Conservation (phyloP, 2,888 invertebrate genomes). For the Nipponacmea schrenckii region DNA sequence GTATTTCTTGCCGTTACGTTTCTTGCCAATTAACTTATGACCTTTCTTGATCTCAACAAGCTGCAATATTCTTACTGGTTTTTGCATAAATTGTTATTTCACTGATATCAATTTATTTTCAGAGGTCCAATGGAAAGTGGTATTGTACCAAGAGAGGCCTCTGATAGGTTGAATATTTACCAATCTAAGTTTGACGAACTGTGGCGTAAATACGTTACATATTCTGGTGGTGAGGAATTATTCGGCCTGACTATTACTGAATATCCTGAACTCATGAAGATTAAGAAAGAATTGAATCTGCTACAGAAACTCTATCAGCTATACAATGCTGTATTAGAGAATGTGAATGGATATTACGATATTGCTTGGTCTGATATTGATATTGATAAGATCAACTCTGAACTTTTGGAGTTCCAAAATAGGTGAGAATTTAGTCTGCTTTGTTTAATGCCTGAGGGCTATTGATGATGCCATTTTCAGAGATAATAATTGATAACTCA, state of each 20-base stretch:
- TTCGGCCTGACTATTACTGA: slow-evolving; percentile 93
- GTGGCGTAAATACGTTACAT: slow-evolving; percentile 93
- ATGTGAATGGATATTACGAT: slow-evolving; percentile 95
- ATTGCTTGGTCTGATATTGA: slow-evolving; percentile 96
- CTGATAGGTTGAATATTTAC: slow-evolving; percentile 84
- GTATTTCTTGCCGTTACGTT: neutral
- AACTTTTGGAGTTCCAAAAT: slow-evolving; percentile 96
- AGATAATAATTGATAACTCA: neutral
- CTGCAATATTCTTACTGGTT: neutral
- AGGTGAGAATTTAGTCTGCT: slow-evolving; percentile 70
- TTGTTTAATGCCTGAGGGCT: neutral
- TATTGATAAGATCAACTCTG: slow-evolving; percentile 96
- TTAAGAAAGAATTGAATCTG: slow-evolving; percentile 92
- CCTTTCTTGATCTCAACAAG: neutral
- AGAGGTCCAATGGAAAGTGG: slow-evolving; percentile 94
- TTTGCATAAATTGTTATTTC: neutral
- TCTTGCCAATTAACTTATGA: neutral
- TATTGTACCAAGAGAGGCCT: slow-evolving; percentile 90
- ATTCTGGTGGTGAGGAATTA: slow-evolving; percentile 93
- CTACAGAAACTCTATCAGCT: slow-evolving; percentile 94
- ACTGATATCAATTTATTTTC: neutral
- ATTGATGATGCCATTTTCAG: neutral
- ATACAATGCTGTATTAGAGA: slow-evolving; percentile 95
- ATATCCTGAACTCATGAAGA: slow-evolving; percentile 91
- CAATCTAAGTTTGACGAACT: slow-evolving; percentile 90